Conservation (phyloP, 2,113 vertebrate genomes). For the Dolichallabes microphthalmus region DNA sequence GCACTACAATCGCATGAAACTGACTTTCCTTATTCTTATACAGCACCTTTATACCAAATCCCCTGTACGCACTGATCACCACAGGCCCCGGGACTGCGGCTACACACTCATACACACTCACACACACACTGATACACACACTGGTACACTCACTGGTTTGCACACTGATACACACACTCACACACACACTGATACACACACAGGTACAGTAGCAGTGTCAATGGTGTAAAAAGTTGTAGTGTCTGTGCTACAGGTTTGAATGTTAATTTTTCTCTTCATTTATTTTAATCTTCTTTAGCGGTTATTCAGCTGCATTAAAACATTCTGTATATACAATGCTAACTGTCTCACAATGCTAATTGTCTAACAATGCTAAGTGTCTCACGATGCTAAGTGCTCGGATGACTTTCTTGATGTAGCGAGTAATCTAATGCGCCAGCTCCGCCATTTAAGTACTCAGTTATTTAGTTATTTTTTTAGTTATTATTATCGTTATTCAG, state of each 20-base stretch:
- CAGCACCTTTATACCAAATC: not conserved
- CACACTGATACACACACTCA: not conserved
- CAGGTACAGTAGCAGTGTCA: not conserved
- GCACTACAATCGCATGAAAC: conserved; percentile 48
- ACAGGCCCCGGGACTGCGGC: not conserved
- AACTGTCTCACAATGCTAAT: not conserved
- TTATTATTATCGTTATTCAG: too few relatives aligned
- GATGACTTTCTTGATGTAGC: too few relatives aligned
- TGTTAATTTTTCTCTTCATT: not conserved
- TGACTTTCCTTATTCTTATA: conserved; percentile 34
- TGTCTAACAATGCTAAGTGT: too few relatives aligned
- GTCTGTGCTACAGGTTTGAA: conserved; percentile 13
- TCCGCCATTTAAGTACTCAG: too few relatives aligned
- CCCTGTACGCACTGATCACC: not conserved
- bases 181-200: not conserved
- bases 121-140: not conserved
- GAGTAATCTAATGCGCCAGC: too few relatives aligned
- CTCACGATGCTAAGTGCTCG: too few relatives aligned
- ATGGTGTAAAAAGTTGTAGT: not conserved
- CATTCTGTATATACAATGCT: not conserved
- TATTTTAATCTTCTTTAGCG: not conserved
- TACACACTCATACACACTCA: not conserved
- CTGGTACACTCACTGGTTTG: not conserved
- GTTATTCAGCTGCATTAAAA: not conserved
- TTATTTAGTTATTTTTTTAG: too few relatives aligned